A percentile compares a stretch with the other conserved stretches of the same genome.
phyloP scores from a whole-genome alignment of 2,113 vertebrate species.

The Pontoporia blainvillei region DNA sequence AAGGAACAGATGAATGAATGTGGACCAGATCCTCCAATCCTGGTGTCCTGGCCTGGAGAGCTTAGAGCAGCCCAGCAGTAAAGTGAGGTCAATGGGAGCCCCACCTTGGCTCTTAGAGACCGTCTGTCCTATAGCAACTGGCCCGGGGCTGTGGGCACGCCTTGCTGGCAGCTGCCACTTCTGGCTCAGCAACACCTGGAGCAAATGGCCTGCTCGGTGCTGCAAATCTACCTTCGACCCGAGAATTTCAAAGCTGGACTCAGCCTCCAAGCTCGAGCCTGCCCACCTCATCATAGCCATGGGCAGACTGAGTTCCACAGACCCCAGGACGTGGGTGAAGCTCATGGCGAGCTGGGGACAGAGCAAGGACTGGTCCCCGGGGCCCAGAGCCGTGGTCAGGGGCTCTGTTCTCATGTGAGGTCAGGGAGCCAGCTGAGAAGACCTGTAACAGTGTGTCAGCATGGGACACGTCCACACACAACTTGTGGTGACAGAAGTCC shows the following conservation, averaged over 20 bases:
- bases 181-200: not conserved
- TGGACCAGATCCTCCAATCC: not conserved
- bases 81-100: not conserved
- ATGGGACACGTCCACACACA: slow-evolving; percentile 53
- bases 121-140: not conserved
- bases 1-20: not conserved
- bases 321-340: not conserved
- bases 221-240: not conserved
- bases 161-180: not conserved
- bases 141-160: not conserved
- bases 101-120: not conserved
- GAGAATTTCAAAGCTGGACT: not conserved
- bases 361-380: not conserved
- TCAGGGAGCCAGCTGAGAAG: slow-evolving; percentile 32
- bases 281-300: not conserved
- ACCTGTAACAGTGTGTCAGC: slow-evolving; percentile 70
- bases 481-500: slow-evolving; percentile 48
- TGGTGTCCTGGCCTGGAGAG: not conserved
- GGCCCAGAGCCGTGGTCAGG: not conserved
- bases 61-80: not conserved
- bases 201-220: not conserved
- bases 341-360: not conserved
- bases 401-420: not conserved
- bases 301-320: not conserved
- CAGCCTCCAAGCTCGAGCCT: not conserved